Conservation (phyloP, 2,888 invertebrate genomes). For the Metopia argyrocephala region DNA sequence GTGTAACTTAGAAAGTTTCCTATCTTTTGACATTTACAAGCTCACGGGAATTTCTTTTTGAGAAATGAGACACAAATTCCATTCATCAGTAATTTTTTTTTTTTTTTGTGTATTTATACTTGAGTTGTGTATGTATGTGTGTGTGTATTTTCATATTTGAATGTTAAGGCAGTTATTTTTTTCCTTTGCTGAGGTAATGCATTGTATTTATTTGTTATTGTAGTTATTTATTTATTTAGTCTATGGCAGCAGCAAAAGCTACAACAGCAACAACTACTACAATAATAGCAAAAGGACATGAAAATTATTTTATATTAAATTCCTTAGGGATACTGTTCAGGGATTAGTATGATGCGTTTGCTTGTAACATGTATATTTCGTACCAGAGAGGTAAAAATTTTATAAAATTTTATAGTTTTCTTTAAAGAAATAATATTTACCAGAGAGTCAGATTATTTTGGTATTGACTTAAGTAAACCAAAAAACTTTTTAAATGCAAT, state of each 20-base stretch:
- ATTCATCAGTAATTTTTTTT: constrained; percentile 49
- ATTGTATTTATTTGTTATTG: constrained; percentile 42
- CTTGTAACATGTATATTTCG: constrained; percentile 17
- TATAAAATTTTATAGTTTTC: too few relatives aligned
- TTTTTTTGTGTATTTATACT: neutral
- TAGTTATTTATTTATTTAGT: neutral
- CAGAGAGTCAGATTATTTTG: too few relatives aligned
- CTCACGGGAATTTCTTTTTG: constrained; percentile 45
- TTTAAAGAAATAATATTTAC: too few relatives aligned
- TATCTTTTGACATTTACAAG: constrained; percentile 44
- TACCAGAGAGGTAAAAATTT: too few relatives aligned
- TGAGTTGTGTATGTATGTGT: neutral
- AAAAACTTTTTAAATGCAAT: too few relatives aligned
- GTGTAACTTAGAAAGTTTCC: constrained; percentile 10
- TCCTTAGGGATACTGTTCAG: constrained; percentile 35
- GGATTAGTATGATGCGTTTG: constrained; percentile 46
- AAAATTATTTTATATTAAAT: constrained; percentile 57
- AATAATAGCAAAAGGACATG: constrained; percentile 58
- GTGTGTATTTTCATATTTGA: neutral
- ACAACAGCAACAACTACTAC: constrained; percentile 29
- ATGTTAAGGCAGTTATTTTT: constrained; percentile 18
- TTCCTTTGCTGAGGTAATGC: constrained; percentile 33
- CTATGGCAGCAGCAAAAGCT: neutral
- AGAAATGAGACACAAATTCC: constrained; percentile 53
- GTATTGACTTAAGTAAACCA: too few relatives aligned